These are phyloP conservation scores for Ormyrus rosae DNA, from an alignment of 2,888 invertebrate genomes.

Conservation along the genomic window DNA sequence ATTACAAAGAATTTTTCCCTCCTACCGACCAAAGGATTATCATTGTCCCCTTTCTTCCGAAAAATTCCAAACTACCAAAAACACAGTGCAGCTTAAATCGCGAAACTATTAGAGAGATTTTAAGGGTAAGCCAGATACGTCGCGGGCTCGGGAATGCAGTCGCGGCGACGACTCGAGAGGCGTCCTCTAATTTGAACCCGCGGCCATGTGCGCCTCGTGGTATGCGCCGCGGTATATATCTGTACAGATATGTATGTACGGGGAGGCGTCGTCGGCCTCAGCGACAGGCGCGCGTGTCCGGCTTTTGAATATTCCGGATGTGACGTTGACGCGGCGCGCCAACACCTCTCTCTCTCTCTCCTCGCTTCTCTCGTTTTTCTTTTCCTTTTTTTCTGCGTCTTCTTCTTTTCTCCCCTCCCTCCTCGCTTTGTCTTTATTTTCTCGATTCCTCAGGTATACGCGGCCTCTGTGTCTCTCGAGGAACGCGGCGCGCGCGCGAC, in stretches of 20 bases:
- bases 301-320: conserved; percentile 68
- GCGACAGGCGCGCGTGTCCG: conserved; percentile 59
- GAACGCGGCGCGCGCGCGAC: conserved; percentile 26
- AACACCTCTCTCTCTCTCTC: conserved; percentile 9
- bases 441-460: conserved; percentile 7
- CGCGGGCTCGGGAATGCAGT: background rate
- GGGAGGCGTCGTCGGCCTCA: conserved; percentile 49
- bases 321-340: conserved; percentile 54
- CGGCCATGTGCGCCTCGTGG: conserved; percentile 5
- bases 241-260: conserved; percentile 19
- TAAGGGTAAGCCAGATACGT: background rate
- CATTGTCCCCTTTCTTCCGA: background rate
- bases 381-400: background rate
- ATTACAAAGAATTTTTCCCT: background rate
- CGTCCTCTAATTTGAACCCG: conserved; percentile 36
- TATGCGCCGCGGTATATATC: conserved; percentile 45
- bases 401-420: background rate
- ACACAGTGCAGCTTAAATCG: too few species aligned
- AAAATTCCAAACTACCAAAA: too few species aligned
- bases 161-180: background rate
- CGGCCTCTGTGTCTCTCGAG: background rate
- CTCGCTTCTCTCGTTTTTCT: background rate
- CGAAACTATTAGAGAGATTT: background rate
- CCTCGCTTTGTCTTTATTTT: conserved; percentile 5
- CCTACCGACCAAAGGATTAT: background rate